Evolutionary conservation across 2,113 vertebrate genomes (phyloP).

Genomic region (Ciconia stormi): DNA sequence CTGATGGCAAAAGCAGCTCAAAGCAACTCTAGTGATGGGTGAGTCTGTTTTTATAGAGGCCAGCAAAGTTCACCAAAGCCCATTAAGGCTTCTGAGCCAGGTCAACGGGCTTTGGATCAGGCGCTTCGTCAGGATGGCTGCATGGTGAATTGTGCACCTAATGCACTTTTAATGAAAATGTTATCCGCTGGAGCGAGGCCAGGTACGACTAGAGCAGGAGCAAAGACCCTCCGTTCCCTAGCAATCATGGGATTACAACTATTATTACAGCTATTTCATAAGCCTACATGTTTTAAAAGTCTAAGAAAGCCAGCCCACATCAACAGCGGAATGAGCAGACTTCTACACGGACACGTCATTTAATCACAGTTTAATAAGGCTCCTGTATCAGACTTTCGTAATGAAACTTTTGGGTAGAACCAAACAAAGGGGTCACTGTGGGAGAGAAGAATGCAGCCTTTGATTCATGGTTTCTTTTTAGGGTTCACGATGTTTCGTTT

Average conservation of each 20-base stretch:
- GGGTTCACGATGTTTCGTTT: slow-evolving; percentile 10
- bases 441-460: slow-evolving; percentile 61
- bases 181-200: slow-evolving; percentile 45
- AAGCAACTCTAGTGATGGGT: not conserved
- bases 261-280: slow-evolving; percentile 48
- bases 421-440: slow-evolving; percentile 66
- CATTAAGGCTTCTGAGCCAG: not conserved
- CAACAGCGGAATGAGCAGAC: slow-evolving; percentile 1
- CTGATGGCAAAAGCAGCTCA: not conserved
- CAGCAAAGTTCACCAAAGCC: slow-evolving; percentile 11
- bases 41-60: not conserved
- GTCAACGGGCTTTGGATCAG: not conserved
- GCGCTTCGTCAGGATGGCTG: not conserved
- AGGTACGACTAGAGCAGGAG: not conserved
- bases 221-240: not conserved
- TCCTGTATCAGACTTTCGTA: slow-evolving; percentile 56
- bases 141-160: not conserved
- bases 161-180: slow-evolving; percentile 66
- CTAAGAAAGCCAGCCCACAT: slow-evolving; percentile 48
- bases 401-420: slow-evolving; percentile 51
- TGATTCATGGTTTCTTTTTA: slow-evolving; percentile 45
- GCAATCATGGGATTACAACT: slow-evolving; percentile 11
- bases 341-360: not conserved
- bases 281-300: not conserved
- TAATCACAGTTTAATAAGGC: slow-evolving; percentile 66